Conservation (phyloP, 2,797 vertebrate species). For the Poeciliopsis turneri region DNA sequence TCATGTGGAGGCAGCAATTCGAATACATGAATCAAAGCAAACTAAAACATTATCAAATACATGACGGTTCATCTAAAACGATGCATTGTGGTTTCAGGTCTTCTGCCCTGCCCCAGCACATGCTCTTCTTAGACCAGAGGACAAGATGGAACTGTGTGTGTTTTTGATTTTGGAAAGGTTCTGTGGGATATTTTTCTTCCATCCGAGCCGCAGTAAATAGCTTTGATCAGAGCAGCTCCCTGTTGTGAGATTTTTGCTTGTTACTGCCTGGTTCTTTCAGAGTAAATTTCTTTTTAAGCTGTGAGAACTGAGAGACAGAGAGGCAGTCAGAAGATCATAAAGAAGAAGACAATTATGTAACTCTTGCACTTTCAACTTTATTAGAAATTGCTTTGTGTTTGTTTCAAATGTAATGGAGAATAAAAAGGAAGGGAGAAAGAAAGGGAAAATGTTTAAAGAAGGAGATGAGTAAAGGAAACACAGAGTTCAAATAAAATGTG, state of each 20-base stretch:
- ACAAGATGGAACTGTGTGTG: not conserved
- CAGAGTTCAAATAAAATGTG: no score
- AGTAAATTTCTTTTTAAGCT: not conserved
- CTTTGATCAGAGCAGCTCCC: not conserved
- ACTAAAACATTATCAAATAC: not conserved
- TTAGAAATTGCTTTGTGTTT: no score
- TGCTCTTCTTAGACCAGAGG: constrained; percentile 4
- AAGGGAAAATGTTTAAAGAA: no score
- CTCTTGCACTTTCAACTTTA: no score
- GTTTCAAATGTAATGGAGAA: no score
- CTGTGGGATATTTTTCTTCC: constrained; percentile 5
- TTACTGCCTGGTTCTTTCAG: not conserved
- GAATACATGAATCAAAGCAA: not conserved
- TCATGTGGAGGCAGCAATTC: not conserved
- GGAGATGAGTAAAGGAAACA: no score
- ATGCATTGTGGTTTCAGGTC: not conserved
- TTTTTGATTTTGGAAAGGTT: constrained; percentile 7
- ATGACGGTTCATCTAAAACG: not conserved
- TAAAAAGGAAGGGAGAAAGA: no score
- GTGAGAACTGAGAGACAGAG: not conserved
- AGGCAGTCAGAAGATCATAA: no score
- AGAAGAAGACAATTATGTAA: constrained; percentile 3
- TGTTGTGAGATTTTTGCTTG: not conserved
- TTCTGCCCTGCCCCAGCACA: not conserved
- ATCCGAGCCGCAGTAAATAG: not conserved